Evolutionary conservation across 1,140 invertebrate species (phyloP), one percentile per base, ranked within the genome.

Genomic region (Hestina assimilis): DNA sequence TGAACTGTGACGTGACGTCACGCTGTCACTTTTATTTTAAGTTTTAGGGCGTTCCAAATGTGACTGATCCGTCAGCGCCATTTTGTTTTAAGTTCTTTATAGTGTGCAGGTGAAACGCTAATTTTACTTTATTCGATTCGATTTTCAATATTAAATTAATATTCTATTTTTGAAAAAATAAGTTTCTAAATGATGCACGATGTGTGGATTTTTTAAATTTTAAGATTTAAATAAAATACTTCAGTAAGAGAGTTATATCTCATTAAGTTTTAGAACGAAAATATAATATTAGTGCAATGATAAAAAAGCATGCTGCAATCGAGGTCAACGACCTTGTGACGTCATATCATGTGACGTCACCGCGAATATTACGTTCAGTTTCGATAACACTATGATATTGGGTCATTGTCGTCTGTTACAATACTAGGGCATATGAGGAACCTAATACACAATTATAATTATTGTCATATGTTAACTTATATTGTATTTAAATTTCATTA

Each of bases 1-100:
- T 35, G 59, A 56, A 53, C 52, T 48, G 11, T 56, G 21, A 38
- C 46, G 59, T 66, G 71, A 78, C 75, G 72, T 71, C 75, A 73
- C 58, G 29, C 67, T 78, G 75, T 80, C 77, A 80, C 77, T 80
- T 80, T 80, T 80, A 74, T 81, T 79, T 77, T 77, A 77, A 70
- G 72, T 81, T 79, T 77, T 77, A 77, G 72, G 72, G 68, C 62
- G 68, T 60, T 66, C 69, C 59, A 66, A 75, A 72, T 69, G 40
- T 66, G 63, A 63, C 23, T 48, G 63, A 58, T 50, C 50, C 62
- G 48, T 59, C 56, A 61, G 54, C 51, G 45, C 41, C 55, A 35
- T 28, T 57, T 56, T 50, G 45, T 45, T 48, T 47, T 12, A 29
- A 46, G 46, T 48, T 41, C 26, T 29, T 28, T 52, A 4, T 51